Percentiles rank a stretch among this genome's conserved stretches.
These are phyloP conservation scores for Plagodis dolabraria DNA, from an alignment of 2,888 invertebrate species.

Conservation along the genomic window DNA sequence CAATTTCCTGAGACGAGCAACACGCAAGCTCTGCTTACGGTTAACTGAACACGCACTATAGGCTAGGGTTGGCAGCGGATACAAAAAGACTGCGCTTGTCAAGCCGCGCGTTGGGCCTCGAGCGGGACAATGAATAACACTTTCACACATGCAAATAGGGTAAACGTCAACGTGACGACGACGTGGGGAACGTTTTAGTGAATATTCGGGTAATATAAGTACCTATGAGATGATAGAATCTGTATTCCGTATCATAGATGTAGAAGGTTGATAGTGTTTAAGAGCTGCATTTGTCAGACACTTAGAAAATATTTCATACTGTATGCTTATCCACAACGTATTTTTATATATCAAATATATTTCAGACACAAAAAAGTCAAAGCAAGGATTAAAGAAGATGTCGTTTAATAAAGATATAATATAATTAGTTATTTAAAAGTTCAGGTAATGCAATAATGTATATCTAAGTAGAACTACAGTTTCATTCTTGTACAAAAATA, in stretches of 20 bases:
- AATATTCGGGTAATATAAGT: not conserved
- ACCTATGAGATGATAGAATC: not conserved
- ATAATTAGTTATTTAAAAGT: too few species aligned
- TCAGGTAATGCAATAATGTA: too few species aligned
- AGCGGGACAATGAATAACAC: slow-evolving; percentile 75
- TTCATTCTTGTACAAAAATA: too few species aligned
- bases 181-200: slow-evolving; percentile 26
- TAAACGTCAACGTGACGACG: slow-evolving; percentile 48
- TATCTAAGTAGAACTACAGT: too few species aligned
- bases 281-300: too few species aligned
- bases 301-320: too few species aligned
- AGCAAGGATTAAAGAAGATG: too few species aligned
- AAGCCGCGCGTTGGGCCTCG: slow-evolving; percentile 47
- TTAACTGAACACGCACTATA: slow-evolving; percentile 33
- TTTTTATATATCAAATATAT: too few species aligned
- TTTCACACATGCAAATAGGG: slow-evolving; percentile 74
- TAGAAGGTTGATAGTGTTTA: too few species aligned
- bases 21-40: slow-evolving; percentile 29
- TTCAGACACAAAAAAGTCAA: too few species aligned
- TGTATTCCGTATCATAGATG: not conserved
- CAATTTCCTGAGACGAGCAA: slow-evolving; percentile 45
- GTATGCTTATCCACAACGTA: too few species aligned
- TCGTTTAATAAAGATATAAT: too few species aligned
- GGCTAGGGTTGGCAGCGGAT: slow-evolving; percentile 39
- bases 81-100: slow-evolving; percentile 66